Base-by-base conservation (phyloP, 37 sponge, comb jelly and placozoan species). In the Spongia lamella region DNA sequence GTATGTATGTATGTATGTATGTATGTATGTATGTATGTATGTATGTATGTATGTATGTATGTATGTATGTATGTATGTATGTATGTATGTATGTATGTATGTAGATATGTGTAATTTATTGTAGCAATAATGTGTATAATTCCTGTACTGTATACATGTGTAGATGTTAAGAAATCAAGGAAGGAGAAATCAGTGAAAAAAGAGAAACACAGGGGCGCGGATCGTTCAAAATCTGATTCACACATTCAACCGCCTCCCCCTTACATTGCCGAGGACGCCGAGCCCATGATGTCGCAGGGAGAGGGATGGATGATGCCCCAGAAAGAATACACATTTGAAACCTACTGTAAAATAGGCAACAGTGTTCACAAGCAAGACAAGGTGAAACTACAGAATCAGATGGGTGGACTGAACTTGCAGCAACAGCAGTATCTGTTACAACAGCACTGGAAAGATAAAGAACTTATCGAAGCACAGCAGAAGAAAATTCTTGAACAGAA, bases 401-500 rank as follows among this genome's bases (percentile, higher is more conserved):
- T 39, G 63, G 55, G 21, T 4, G 50, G 63, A 13, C 51, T 63
- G 38, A 25, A 32, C n/a, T 6, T 78, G 34, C 70, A 61, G 9
- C 71, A 75, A 3, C 88, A 86, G 31, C 68, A 79, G 61, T 50
- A 27, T 24, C 25, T 73, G 25, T 63, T 63, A 30, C 53, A 73
- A n/a, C 73, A 79, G 34, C 81, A 86, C 47, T 4, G 50, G 20
- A 75, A 75, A 17, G 68, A 76, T 24, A 38, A 64, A 40, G 85
- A 72, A 26, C 16, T 22, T 30, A 55, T 55, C 3, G 57, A 72
- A 6, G 57, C 31, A 22, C 78, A 61, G 50, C 58, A 77, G 17
- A 70, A 38, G 36, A 38, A 64, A 52, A 38, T 81, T 0, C 27
- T 26, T 4, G 76, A 90, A 37, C 81, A 81, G 49, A 77, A 90